phyloP scores from a whole-genome alignment of 1,140 invertebrate genomes.

The Calephelis virginiensis region DNA sequence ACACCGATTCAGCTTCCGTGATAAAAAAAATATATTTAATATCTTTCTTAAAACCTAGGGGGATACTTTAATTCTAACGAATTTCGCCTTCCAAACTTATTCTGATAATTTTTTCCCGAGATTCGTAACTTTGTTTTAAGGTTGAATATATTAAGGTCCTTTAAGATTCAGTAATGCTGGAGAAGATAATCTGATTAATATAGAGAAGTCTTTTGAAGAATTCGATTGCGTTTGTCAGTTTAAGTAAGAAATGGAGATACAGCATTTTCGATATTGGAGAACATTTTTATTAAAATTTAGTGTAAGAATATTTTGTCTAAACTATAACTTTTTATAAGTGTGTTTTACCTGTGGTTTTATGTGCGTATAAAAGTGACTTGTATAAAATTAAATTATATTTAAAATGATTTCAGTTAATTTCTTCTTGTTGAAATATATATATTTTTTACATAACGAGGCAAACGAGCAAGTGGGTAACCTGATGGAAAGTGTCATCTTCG shows the following conservation, averaged over 20 bases:
- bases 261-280: not conserved
- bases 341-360: too few species aligned
- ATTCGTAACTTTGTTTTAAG: slow-evolving; percentile 14
- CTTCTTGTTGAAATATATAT: too few species aligned
- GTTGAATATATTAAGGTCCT: slow-evolving; percentile 15
- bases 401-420: too few species aligned
- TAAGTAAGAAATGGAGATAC: not conserved
- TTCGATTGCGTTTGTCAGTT: not conserved
- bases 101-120: slow-evolving; percentile 8
- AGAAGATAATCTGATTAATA: slow-evolving; percentile 17
- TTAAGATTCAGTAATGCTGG: slow-evolving; percentile 2
- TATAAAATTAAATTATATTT: too few species aligned
- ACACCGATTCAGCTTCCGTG: not conserved
- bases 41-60: slow-evolving; percentile 2
- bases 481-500: too few species aligned
- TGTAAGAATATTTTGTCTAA: too few species aligned
- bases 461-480: too few species aligned
- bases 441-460: too few species aligned
- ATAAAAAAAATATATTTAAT: not conserved
- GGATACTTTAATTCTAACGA: slow-evolving; percentile 11
- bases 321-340: too few species aligned
- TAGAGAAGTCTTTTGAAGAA: not conserved
- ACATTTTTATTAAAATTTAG: too few species aligned
- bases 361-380: too few species aligned
- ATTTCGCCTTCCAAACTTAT: slow-evolving; percentile 13